Evolutionary conservation across 2,888 invertebrate genomes (phyloP), one percentile per base, ranked within the genome.

Genomic region (Carterocephalus palaemon): DNA sequence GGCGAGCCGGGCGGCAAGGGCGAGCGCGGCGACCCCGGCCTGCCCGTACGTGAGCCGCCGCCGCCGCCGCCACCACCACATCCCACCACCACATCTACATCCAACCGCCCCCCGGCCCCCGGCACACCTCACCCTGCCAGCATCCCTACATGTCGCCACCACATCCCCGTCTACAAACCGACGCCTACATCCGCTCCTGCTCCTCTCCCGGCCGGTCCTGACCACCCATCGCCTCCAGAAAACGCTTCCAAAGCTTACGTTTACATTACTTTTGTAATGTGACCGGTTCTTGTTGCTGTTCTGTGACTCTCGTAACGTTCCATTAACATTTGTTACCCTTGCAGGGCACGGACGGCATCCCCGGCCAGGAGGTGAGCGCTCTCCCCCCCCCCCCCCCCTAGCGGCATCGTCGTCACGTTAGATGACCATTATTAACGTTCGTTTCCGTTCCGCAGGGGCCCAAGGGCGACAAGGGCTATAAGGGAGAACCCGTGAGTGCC

Each of bases 291-390:
- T n/a, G n/a, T n/a, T n/a, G n/a, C n/a, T n/a, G n/a, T n/a, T n/a
- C n/a, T n/a, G n/a, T n/a, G n/a, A n/a, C n/a, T n/a, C n/a, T n/a
- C n/a, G n/a, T n/a, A n/a, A n/a, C n/a, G n/a, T n/a, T n/a, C n/a
- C n/a, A n/a, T n/a, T n/a, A n/a, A n/a, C n/a, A n/a, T n/a, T n/a
- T n/a, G 3, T 41, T 31, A 26, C 23, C 33, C 38, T 90, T 91
- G 73, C 90, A 96, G 96, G 96, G 96, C 67, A 96, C 96, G 52
- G 96, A 96, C 79, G 96, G 96, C 69, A 96, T 96, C 74, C 96
- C 96, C 66, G 96, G 96, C 71, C 92, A 92, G 88, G 95, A 95
- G 93, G 94, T 94, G 89, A 87, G 82, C 52, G 29, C 7, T 15
- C 29, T 23, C 5, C 28, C 20, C 15, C 22, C 31, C 17, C 28